A percentile compares a stretch with the other conserved stretches of the same genome.
Evolutionary conservation across 2,113 vertebrate genomes (phyloP).

Genomic region (Anhinga anhinga): DNA sequence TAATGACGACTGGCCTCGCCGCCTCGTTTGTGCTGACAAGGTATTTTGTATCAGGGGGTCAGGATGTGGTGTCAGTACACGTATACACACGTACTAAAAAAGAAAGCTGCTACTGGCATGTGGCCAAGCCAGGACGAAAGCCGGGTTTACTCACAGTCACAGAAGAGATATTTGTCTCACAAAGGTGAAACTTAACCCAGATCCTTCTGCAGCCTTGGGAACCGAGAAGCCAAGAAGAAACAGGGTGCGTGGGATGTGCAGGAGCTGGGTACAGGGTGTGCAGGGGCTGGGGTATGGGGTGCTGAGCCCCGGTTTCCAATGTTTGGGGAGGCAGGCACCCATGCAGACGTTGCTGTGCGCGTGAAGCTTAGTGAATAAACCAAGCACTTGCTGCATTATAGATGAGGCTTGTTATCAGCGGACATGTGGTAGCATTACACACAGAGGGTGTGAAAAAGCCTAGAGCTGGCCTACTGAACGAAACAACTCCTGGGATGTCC

Average conservation of each 20-base stretch:
- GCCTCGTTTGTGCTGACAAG: neutral
- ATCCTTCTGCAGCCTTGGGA: neutral
- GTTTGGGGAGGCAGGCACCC: neutral
- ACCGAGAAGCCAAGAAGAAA: neutral
- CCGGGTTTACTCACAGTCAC: neutral
- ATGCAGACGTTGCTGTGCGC: neutral
- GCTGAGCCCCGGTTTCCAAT: fast-evolving
- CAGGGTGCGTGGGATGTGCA: neutral
- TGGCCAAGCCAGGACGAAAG: neutral
- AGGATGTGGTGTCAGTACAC: conserved; percentile 1
- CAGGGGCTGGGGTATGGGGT: neutral
- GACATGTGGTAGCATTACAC: neutral
- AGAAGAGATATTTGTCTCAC: neutral
- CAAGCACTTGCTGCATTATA: neutral
- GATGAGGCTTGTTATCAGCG: neutral
- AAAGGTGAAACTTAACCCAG: neutral
- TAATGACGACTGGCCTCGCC: fast-evolving
- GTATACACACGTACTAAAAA: fast-evolving
- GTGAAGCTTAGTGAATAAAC: neutral
- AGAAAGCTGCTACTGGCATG: neutral
- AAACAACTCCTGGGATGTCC: neutral
- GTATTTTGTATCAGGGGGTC: neutral
- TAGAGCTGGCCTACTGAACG: neutral
- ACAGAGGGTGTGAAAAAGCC: neutral
- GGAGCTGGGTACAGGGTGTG: neutral